Conservation (phyloP, 2,113 vertebrate genomes). For the Pipa parva region DNA sequence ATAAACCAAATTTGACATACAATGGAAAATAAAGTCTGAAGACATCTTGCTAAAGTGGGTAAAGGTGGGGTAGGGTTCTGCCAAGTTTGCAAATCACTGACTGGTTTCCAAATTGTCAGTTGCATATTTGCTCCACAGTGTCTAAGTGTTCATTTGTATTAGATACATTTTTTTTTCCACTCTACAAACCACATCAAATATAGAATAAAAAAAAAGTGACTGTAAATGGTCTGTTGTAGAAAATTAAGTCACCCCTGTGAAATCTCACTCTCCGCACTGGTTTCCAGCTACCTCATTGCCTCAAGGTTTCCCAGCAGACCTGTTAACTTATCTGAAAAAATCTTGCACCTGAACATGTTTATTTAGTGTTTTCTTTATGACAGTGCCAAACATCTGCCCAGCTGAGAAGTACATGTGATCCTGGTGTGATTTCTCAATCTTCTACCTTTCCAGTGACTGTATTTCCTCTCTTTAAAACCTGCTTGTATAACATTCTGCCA, state of each 20-base stretch:
- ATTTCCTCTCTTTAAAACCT: constrained; percentile 34
- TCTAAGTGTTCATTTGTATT: no score
- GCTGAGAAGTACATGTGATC: constrained; percentile 7
- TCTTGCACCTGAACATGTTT: constrained; percentile 36
- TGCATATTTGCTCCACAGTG: no score
- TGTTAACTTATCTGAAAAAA: constrained; percentile 37
- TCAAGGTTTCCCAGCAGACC: constrained; percentile 32
- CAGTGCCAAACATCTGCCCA: constrained; percentile 31
- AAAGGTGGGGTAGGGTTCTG: no score
- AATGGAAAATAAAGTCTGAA: no score
- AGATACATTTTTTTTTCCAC: background rate
- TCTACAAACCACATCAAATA: background rate
- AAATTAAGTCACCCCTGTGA: constrained; percentile 33
- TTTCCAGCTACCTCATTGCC: constrained; percentile 32
- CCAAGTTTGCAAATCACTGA: no score
- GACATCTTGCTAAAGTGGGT: no score
- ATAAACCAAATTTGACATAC: no score
- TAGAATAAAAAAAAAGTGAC: constrained; percentile 24
- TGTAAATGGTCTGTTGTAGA: constrained; percentile 12
- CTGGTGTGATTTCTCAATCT: constrained; percentile 31
- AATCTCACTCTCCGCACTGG: constrained; percentile 24
- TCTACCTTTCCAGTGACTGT: constrained; percentile 35
- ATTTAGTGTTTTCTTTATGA: constrained; percentile 17
- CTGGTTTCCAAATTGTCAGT: no score
- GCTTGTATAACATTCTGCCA: constrained; percentile 27